Conservation (phyloP, 2,888 invertebrate genomes). For the Chrysotoxum bicinctum region DNA sequence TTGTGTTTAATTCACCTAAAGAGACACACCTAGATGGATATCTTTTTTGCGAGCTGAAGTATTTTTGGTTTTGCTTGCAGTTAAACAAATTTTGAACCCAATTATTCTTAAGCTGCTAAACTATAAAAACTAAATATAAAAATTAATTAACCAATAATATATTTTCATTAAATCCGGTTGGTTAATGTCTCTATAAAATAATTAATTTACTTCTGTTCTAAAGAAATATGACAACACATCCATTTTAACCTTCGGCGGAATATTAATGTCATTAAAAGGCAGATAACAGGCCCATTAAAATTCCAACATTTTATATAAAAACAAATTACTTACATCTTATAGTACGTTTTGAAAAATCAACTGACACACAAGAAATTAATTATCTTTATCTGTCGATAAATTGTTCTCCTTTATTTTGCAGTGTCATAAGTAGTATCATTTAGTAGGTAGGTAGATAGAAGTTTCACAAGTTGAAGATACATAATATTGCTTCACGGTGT, state of each 20-base stretch:
- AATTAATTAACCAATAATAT: too few species aligned
- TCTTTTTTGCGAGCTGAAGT: too few species aligned
- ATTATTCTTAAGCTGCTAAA: too few species aligned
- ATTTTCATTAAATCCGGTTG: too few species aligned
- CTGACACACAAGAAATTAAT: slow-evolving; percentile 17
- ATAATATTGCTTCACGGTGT: slow-evolving; percentile 9
- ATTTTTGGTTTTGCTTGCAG: too few species aligned
- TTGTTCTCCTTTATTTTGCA: slow-evolving; percentile 26
- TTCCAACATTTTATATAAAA: neutral
- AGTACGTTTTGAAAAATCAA: neutral
- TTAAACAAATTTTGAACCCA: too few species aligned
- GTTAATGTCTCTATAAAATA: neutral
- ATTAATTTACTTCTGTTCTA: neutral
- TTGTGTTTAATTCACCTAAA: too few species aligned
- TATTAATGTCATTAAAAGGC: neutral
- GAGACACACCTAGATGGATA: too few species aligned
- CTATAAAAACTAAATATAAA: too few species aligned
- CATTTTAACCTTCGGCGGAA: neutral
- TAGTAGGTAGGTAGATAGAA: neutral
- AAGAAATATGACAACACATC: neutral
- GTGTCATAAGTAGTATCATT: slow-evolving; percentile 12
- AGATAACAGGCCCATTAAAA: neutral
- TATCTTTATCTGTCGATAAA: slow-evolving; percentile 28
- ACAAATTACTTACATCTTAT: neutral
- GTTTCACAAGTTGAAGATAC: neutral